Percentiles rank a stretch among this genome's conserved stretches.
Conservation (phyloP, 2,113 vertebrate species). For the Cyprinus carpio region DNA sequence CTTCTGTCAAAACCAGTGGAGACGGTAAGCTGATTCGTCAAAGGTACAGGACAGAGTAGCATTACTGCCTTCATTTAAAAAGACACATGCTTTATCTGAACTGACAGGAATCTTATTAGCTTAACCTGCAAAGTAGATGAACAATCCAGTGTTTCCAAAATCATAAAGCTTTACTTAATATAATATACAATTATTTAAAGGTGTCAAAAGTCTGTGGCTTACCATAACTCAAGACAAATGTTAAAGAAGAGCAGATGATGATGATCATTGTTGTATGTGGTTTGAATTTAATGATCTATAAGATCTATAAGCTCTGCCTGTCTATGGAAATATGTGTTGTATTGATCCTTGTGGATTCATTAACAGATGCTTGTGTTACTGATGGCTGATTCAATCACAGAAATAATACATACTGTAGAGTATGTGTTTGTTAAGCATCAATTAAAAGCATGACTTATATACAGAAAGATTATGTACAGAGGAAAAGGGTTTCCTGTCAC, state of each 20-base stretch:
- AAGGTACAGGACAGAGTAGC: conserved; percentile 22
- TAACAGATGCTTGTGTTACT: too few species aligned
- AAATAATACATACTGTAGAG: too few species aligned
- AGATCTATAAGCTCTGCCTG: background rate
- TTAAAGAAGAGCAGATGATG: background rate
- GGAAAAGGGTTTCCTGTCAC: conserved; percentile 34
- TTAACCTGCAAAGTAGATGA: background rate
- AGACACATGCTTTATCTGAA: background rate
- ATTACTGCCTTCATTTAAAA: background rate
- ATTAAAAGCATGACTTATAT: background rate
- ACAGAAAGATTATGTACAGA: background rate
- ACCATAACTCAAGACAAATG: background rate
- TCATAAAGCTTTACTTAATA: background rate
- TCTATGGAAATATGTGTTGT: too few species aligned
- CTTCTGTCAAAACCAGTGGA: conserved; percentile 14
- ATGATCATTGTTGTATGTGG: background rate
- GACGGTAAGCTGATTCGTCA: conserved; percentile 2
- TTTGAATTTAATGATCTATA: background rate
- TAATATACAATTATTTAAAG: background rate
- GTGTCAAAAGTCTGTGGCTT: background rate
- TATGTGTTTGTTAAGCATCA: background rate
- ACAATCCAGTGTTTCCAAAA: background rate
- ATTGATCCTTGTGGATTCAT: too few species aligned
- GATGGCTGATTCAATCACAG: too few species aligned
- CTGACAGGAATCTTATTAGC: background rate